Evolutionary conservation across 1,140 invertebrate genomes (phyloP).

Genomic region (Ceratina calcarata): DNA sequence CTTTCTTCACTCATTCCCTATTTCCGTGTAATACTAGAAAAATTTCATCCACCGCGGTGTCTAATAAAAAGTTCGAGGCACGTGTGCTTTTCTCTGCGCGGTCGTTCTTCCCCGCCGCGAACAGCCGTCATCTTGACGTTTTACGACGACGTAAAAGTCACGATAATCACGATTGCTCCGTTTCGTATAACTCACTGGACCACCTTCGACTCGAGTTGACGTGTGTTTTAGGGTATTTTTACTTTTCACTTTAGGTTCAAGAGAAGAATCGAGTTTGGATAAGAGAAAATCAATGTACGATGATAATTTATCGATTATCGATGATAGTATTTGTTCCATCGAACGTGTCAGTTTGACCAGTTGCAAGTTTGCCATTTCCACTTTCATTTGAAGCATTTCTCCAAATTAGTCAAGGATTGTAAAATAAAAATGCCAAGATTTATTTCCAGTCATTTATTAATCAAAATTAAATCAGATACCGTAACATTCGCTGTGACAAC

Average conservation of each 20-base stretch:
- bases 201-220: background rate
- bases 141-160: conserved; percentile 16
- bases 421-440: too few relatives aligned
- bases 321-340: too few relatives aligned
- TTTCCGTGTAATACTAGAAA: conserved; percentile 43
- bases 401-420: too few relatives aligned
- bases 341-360: too few relatives aligned
- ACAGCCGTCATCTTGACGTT: conserved; percentile 3
- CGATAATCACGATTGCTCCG: conserved; percentile 9
- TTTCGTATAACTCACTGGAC: background rate
- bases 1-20: conserved; percentile 24
- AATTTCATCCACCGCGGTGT: conserved; percentile 36
- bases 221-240: background rate
- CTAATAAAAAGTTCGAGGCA: conserved; percentile 47
- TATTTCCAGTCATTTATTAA: too few relatives aligned
- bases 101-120: background rate
- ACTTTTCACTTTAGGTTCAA: too few relatives aligned
- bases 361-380: too few relatives aligned
- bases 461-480: conserved; percentile 3
- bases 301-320: too few relatives aligned
- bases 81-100: background rate
- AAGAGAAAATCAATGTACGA: too few relatives aligned
- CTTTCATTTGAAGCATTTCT: too few relatives aligned
- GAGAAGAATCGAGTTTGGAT: too few relatives aligned
- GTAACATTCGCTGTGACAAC: background rate